Base-by-base conservation (phyloP, 2,888 invertebrate species). In the Parascotia fuliginaria region DNA sequence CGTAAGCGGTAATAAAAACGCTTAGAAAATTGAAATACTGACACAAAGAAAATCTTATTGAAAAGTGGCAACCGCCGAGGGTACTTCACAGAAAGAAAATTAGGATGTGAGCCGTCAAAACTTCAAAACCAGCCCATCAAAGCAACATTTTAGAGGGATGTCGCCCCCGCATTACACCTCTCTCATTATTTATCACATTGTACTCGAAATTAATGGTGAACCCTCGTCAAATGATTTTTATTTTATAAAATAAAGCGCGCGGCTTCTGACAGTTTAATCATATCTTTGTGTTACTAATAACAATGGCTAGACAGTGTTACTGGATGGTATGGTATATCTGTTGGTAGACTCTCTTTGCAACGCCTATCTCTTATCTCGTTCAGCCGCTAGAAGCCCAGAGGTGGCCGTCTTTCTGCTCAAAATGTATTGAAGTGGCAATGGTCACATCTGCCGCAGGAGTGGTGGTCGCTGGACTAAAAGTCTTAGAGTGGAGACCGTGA, bases 171-270 rank as follows among this genome's bases (percentile, higher is more conserved):
- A 82, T 87, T 85, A 87, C 91, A 90, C 89, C 87, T 89, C 87
- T 75, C 89, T 91, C 83, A 92, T 91, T 92, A 92, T 89, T 91
- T 91, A 91, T 91, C 91, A 92, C 89, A 91, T 90, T 92, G 91
- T 91, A 81, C 84, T 79, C 79, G 67, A 90, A 91, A 91, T 92
- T 92, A 91, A 92, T 88, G 89, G 89, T 68, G 71, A 72, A 92
- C 92, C 92, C 91, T 91, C 88, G 91, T 92, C 91, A 91, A 89
- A 85, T 83, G 72, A 87, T 87, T 90, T 90, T 91, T 89, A 89
- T 88, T 88, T 88, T 84, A 87, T 83, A 88, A 77, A 87, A 85
- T 87, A 85, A 87, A 83, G 77, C 75, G 57, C 55, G 65, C 67
- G 81, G 86, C 74, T 70, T 75, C 77, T 89, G 91, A 88, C 91